A percentile compares a stretch with the other conserved stretches of the same genome.
Evolutionary conservation across 2,888 invertebrate genomes (phyloP).

Genomic region (Eilema depressum): DNA sequence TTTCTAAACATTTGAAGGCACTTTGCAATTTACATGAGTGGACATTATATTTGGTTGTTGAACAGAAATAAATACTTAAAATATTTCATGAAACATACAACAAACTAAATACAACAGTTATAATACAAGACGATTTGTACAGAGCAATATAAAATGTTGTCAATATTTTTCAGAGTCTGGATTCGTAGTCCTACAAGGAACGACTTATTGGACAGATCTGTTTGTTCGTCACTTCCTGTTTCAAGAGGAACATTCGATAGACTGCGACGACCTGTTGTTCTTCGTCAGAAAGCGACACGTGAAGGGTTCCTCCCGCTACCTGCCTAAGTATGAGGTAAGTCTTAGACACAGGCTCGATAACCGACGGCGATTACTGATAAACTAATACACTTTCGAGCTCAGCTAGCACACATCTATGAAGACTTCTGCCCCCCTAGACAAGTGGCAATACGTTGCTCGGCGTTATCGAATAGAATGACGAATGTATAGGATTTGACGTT

Average conservation of each 20-base stretch:
- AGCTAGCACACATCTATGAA: not conserved
- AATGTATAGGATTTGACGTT: too few relatives aligned
- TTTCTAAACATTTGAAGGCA: conserved; percentile 55
- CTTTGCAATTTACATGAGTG: conserved; percentile 52
- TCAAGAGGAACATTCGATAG: conserved; percentile 95
- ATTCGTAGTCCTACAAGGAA: conserved; percentile 96
- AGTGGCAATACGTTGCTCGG: too few relatives aligned
- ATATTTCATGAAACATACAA: conserved; percentile 5
- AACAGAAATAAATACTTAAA: conserved; percentile 5
- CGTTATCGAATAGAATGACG: too few relatives aligned
- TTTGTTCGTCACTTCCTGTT: conserved; percentile 98
- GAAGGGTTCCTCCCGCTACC: conserved; percentile 94
- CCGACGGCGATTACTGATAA: too few relatives aligned
- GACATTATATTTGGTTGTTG: conserved; percentile 17
- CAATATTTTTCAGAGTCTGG: conserved; percentile 90
- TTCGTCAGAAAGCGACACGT: conserved; percentile 97
- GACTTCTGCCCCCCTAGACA: too few relatives aligned
- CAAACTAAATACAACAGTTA: conserved; percentile 14
- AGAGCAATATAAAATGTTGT: conserved; percentile 19
- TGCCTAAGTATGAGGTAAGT: conserved; percentile 95
- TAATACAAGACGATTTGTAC: conserved; percentile 17
- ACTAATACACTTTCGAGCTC: not conserved
- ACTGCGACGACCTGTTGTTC: conserved; percentile 97
- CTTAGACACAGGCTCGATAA: not conserved
- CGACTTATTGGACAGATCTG: conserved; percentile 98